Conservation (phyloP, 2,888 invertebrate genomes). For the Agrochola lychnidis region DNA sequence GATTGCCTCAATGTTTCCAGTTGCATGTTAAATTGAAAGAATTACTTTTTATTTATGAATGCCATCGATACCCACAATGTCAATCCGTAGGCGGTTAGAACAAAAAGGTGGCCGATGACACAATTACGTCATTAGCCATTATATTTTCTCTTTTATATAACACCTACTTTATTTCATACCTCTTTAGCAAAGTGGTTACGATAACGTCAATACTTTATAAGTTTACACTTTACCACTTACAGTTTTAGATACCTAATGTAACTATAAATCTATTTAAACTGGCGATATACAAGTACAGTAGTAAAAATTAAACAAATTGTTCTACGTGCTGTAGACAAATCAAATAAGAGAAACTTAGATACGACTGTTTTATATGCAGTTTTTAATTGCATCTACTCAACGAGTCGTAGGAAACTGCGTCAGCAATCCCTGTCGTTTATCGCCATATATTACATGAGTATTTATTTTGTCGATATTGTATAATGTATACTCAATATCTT, state of each 20-base stretch:
- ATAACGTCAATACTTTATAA: constrained; percentile 15
- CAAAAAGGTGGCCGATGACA: constrained; percentile 40
- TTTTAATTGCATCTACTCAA: constrained; percentile 41
- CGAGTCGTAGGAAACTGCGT: constrained; percentile 3
- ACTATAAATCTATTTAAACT: neutral
- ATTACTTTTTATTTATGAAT: constrained; percentile 24
- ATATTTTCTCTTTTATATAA: constrained; percentile 41
- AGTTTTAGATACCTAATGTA: constrained; percentile 4
- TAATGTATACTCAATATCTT: no score
- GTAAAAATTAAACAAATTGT: constrained; percentile 6
- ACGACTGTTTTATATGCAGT: constrained; percentile 5
- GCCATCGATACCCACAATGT: constrained; percentile 2
- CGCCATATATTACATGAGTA: neutral
- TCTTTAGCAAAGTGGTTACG: constrained; percentile 33
- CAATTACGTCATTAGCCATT: constrained; percentile 40
- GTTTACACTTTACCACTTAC: neutral
- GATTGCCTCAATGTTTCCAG: constrained; percentile 11
- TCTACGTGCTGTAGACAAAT: constrained; percentile 19
- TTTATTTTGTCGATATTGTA: neutral
- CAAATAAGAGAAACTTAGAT: constrained; percentile 43
- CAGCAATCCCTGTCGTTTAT: constrained; percentile 13
- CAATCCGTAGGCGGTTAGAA: constrained; percentile 23
- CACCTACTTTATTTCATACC: constrained; percentile 26
- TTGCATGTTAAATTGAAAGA: constrained; percentile 20
- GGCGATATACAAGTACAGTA: neutral